Evolutionary conservation across 2,113 vertebrate species (phyloP).

Genomic region (Chloropsis hardwickii): DNA sequence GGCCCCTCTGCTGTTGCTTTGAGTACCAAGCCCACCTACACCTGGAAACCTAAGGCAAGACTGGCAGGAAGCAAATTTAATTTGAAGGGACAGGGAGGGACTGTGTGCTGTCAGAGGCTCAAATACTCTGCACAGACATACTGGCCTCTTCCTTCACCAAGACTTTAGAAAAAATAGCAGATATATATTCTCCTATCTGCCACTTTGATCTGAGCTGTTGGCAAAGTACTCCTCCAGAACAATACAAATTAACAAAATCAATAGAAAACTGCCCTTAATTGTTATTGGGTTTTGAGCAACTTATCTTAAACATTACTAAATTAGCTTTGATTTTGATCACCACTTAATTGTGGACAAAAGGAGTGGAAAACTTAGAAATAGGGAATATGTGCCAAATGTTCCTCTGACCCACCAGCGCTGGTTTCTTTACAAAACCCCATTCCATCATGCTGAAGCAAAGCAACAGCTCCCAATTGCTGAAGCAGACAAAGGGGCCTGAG

Average conservation of each 20-base stretch:
- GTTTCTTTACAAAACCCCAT: background rate
- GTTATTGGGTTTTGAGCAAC: background rate
- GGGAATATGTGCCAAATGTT: background rate
- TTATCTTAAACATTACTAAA: background rate
- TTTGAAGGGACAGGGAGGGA: background rate
- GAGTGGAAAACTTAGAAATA: background rate
- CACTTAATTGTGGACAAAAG: background rate
- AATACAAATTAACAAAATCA: background rate
- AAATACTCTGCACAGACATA: background rate
- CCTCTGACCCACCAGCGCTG: background rate
- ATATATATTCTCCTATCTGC: background rate
- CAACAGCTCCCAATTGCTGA: background rate
- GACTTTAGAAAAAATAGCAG: background rate
- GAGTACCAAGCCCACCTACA: background rate
- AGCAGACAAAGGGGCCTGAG: background rate
- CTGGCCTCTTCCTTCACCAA: background rate
- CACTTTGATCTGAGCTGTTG: background rate
- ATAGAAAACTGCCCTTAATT: background rate
- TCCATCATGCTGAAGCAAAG: background rate
- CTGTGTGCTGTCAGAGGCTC: background rate
- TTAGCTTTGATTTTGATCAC: background rate
- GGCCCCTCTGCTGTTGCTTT: background rate
- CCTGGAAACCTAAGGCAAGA: background rate
- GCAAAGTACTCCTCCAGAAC: background rate
- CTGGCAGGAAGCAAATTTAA: background rate